Evolutionary conservation across 1,140 invertebrate genomes (phyloP).

Genomic region (Drosophila miranda): DNA sequence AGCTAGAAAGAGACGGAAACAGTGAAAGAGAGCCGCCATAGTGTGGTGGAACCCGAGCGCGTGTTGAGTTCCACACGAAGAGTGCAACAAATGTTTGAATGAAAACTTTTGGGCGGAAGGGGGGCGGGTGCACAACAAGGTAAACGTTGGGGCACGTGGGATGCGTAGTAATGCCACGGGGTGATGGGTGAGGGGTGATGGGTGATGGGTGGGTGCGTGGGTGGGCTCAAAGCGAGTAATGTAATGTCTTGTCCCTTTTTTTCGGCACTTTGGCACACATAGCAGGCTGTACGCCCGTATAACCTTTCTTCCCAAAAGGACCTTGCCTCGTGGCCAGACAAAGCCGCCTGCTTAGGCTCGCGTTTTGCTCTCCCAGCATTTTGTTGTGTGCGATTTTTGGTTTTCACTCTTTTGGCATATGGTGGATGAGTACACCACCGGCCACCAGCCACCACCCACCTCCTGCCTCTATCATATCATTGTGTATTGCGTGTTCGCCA

Average conservation of each 20-base stretch:
- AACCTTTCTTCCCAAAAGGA: constrained; percentile 9
- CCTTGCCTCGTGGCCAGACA: constrained; percentile 27
- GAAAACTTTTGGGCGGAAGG: constrained; percentile 17
- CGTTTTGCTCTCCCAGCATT: constrained; percentile 15
- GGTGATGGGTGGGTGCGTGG: constrained; percentile 33
- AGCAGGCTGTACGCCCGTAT: constrained; percentile 15
- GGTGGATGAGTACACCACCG: constrained; percentile 16
- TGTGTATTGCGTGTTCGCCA: constrained; percentile 19
- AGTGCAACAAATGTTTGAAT: constrained; percentile 70
- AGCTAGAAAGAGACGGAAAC: constrained; percentile 1
- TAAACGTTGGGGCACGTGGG: constrained; percentile 47
- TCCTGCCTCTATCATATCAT: no score
- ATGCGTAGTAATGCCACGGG: not conserved
- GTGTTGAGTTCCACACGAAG: constrained; percentile 31
- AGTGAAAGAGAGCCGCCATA: constrained; percentile 10
- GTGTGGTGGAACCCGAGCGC: constrained; percentile 48
- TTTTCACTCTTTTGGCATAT: constrained; percentile 52
- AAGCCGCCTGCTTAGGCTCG: constrained; percentile 47
- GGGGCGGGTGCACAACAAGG: constrained; percentile 25
- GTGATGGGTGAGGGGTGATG: constrained; percentile 33
- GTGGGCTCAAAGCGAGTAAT: constrained; percentile 47
- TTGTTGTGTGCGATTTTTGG: constrained; percentile 36
- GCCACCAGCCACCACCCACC: no score
- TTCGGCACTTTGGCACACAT: constrained; percentile 71
- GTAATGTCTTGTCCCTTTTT: constrained; percentile 57